Base-by-base conservation (phyloP, 2,888 invertebrate species). In the Leptinotarsa juncta region DNA sequence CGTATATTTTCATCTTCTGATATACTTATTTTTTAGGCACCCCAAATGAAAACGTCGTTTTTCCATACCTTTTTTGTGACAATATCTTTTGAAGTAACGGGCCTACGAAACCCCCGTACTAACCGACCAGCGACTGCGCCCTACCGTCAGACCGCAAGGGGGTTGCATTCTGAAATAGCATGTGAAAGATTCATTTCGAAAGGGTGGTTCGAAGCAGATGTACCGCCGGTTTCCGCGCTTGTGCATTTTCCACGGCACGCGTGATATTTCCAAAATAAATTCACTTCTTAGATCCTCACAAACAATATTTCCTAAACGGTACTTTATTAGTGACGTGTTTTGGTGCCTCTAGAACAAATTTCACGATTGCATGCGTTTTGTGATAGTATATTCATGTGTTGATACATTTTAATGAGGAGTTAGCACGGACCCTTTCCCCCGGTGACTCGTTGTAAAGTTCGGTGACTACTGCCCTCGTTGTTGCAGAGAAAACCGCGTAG, bases 341-440 rank as follows among this genome's bases (percentile, higher is more conserved):
- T 74, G 71, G 79, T 80, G 80, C 77, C 42, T 42, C 42, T 42
- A 42, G 42, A 42, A 42, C 42, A 42, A 77, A 71, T 71, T 77
- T 78, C 76, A 73, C 73, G 74, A 18, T 60, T 70, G 70, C 72
- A 70, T 51, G 67, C 49, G 66, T 16, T 66, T 42, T 62, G 70
- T 79, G 77, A 79, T 82, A 79, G 75, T 79, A 77, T 80, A 83
- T 83, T 83, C 81, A 82, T 81, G 80, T 80, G 80, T 78, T 80
- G 81, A 83, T 82, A 80, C 80, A 82, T 83, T 83, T 83, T 83
- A 82, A 83, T 82, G 82, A 81, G 79, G 76, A 77, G 69, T 55
- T 69, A 18, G 48, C 23, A 48, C 49, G 32, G 65, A 42, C 48
- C 55, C 70, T 65, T 75, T 77, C 78, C 80, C 77, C 79, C 72